Evolutionary conservation across 2,888 invertebrate species (phyloP), one percentile per base, ranked within the genome.

Genomic region (Sericinus montela): DNA sequence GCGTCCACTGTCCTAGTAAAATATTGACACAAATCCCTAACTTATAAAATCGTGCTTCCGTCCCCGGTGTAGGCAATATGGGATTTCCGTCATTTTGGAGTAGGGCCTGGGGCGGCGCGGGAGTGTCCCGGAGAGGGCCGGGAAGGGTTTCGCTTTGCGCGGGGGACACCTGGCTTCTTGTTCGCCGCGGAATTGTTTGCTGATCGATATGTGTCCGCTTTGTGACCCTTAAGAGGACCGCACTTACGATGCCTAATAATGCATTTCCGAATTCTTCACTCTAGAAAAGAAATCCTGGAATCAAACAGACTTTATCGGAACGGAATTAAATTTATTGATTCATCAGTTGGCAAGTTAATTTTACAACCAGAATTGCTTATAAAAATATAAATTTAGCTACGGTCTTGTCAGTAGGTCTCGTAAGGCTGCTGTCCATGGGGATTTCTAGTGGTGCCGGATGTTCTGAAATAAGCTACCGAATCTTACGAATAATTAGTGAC

Each of bases 1-100:
- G 7, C 25, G 8, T 73, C 73, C 73, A 72, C 76, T 70, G 73
- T 85, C 87, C 88, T 88, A 86, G 79, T 88, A 84, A 84, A 88
- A 88, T 88, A 87, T 88, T 88, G 84, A 87, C 88, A 86, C 79
- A 85, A 86, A 87, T 85, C 87, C 88, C 87, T 85, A 86, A 87
- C 84, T 87, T 88, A 87, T 87, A 87, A 88, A 88, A 87, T 85
- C 76, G 80, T 81, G 74, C 83, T 83, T 79, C 78, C 83, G 79
- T 77, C 77, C 79, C 77, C 74, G 71, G 76, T 78, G 80, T 79
- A 76, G 76, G 81, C 81, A 83, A 86, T 87, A 88, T 88, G 85
- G 85, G 84, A 82, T 85, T 85, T 85, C 80, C 83, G 83, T 80
- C 84, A 84, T 84, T 85, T 85, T 82, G 83, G 82, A 80, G 80